Conservation (phyloP, 2,888 invertebrate species). For the Latheticus oryzae region DNA sequence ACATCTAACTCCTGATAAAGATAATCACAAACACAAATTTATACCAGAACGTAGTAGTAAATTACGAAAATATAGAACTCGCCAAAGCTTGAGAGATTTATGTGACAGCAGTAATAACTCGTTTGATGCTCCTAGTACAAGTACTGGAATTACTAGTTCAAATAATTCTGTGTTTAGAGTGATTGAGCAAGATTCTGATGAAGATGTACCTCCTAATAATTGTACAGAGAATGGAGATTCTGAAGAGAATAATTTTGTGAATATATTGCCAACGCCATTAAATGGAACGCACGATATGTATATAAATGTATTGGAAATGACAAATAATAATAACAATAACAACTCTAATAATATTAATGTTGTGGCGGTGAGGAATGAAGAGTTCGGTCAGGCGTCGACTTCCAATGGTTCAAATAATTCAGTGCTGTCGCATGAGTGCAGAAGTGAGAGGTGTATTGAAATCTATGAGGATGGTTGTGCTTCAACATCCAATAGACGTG, state of each 20-base stretch:
- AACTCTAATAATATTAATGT: too few species aligned
- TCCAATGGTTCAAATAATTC: constrained; percentile 23
- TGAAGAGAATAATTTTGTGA: constrained; percentile 66
- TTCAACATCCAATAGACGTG: constrained; percentile 35
- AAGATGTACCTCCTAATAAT: constrained; percentile 63
- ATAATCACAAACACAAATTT: constrained; percentile 45
- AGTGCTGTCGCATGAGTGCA: constrained; percentile 3
- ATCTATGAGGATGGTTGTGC: constrained; percentile 18
- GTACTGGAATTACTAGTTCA: constrained; percentile 69
- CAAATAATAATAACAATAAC: constrained; percentile 66
- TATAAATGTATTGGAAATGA: constrained; percentile 59
- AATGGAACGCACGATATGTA: constrained; percentile 68
- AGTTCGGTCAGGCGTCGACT: constrained; percentile 48
- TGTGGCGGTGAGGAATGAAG: constrained; percentile 65
- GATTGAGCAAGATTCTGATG: constrained; percentile 73
- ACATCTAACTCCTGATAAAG: constrained; percentile 37
- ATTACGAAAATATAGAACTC: constrained; percentile 56
- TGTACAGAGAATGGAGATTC: constrained; percentile 47
- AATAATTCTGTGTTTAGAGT: constrained; percentile 60
- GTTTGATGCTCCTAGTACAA: constrained; percentile 74
- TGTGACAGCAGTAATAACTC: constrained; percentile 62
- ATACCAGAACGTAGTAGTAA: constrained; percentile 41
- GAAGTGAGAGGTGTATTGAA: background rate
- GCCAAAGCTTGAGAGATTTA: constrained; percentile 54
- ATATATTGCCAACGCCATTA: constrained; percentile 71